Evolutionary conservation across 2,113 vertebrate species (phyloP).

Genomic region (Boleophthalmus pectinirostris): DNA sequence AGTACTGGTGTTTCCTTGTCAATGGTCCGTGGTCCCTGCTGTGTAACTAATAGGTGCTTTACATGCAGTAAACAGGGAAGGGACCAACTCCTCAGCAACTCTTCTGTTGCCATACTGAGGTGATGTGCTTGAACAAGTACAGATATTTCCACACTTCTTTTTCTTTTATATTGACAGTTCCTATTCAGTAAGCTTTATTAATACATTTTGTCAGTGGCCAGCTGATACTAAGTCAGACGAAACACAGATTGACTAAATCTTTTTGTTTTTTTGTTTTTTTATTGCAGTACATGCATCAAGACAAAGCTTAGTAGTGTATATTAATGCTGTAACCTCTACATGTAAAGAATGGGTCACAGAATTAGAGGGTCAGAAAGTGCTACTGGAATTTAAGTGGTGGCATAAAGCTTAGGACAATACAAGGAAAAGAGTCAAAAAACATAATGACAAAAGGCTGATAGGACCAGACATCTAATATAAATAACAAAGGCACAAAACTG

Average conservation of each 20-base stretch:
- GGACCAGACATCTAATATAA: conserved; percentile 28
- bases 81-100: not conserved
- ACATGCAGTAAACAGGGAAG: not conserved
- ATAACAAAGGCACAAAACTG: conserved; percentile 58
- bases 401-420: not conserved
- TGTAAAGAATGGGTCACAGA: conserved; percentile 24
- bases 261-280: no score
- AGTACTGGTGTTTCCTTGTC: not conserved
- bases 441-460: conserved; percentile 1
- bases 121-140: not conserved
- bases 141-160: not conserved
- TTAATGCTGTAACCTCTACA: conserved; percentile 46
- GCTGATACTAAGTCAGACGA: not conserved
- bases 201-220: not conserved
- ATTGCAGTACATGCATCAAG: conserved; percentile 70
- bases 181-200: not conserved
- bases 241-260: conserved; percentile 17
- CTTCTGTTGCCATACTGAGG: no score
- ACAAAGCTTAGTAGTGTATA: conserved; percentile 57
- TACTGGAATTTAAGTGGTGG: not conserved
- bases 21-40: not conserved
- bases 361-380: not conserved
- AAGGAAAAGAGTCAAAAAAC: not conserved
- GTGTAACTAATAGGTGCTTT: not conserved
- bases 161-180: not conserved